Evolutionary conservation across 2,888 invertebrate genomes (phyloP).

Genomic region (Callinectes sapidus): DNA sequence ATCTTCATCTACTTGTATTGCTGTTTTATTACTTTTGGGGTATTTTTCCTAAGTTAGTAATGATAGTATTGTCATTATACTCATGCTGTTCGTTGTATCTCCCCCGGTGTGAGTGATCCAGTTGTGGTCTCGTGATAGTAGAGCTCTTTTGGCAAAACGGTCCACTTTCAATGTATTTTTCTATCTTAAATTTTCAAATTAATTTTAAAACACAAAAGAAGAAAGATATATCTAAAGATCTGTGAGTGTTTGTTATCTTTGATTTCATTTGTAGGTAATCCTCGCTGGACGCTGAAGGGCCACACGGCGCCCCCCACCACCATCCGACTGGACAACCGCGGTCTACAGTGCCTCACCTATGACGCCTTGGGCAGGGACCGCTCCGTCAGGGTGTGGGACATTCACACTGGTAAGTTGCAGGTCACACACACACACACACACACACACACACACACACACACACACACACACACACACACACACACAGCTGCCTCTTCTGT

Average conservation of each 20-base stretch:
- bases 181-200: neutral
- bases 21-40: neutral
- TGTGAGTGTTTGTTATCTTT: neutral
- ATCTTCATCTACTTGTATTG: neutral
- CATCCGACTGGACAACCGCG: conserved; percentile 84
- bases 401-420: conserved; percentile 82
- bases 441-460: conserved; percentile 44
- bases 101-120: neutral
- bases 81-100: neutral
- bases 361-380: conserved; percentile 85
- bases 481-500: neutral
- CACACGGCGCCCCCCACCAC: conserved; percentile 87
- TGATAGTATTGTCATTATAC: neutral
- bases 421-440: conserved; percentile 32
- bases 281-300: conserved; percentile 85
- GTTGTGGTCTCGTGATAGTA: neutral
- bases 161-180: neutral
- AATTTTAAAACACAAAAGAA: neutral
- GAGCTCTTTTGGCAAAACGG: neutral
- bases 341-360: conserved; percentile 84
- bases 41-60: neutral
- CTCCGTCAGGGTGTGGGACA: conserved; percentile 88
- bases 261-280: conserved; percentile 82
- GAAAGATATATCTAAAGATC: too few relatives aligned
- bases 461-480: conserved; percentile 36